A percentile compares a stretch with the other conserved stretches of the same genome.
Conservation (phyloP, 2,797 vertebrate genomes). For the Hoplostethus mediterraneus region DNA sequence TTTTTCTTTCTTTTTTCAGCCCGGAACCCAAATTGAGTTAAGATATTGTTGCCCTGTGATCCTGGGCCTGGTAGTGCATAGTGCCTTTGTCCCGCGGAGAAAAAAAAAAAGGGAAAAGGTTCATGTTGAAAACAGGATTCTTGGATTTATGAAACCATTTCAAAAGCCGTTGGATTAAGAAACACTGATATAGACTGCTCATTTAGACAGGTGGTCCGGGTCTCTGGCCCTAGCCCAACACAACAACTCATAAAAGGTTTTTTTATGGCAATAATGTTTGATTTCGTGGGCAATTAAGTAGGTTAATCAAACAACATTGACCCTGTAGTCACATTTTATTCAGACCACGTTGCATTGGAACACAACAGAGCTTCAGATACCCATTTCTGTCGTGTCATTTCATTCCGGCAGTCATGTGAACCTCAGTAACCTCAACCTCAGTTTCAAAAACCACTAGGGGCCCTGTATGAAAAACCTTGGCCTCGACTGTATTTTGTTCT, state of each 20-base stretch:
- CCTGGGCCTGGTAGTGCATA: neutral
- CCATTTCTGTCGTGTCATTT: conserved; percentile 38
- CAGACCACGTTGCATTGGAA: conserved; percentile 17
- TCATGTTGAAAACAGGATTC: too few relatives aligned
- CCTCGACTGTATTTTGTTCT: conserved; percentile 8
- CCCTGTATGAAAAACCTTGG: conserved; percentile 1
- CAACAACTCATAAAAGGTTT: conserved; percentile 20
- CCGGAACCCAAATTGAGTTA: neutral
- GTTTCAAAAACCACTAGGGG: conserved; percentile 10
- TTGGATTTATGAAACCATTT: too few relatives aligned
- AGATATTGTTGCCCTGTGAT: conserved; percentile 6
- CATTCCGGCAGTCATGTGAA: conserved; percentile 27
- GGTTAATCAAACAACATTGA: neutral
- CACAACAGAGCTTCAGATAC: conserved; percentile 24
- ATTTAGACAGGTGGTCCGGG: conserved; percentile 24
- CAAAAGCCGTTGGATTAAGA: neutral
- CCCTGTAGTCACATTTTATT: neutral
- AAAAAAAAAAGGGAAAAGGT: too few relatives aligned
- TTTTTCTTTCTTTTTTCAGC: neutral
- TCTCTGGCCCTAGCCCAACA: conserved; percentile 11
- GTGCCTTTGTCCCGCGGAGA: too few relatives aligned
- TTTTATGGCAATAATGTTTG: conserved; percentile 15
- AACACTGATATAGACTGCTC: conserved; percentile 15
- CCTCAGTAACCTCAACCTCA: neutral
- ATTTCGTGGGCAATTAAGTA: conserved; percentile 23